Conservation (phyloP, 2,797 vertebrate species). For the Vultur gryphus region DNA sequence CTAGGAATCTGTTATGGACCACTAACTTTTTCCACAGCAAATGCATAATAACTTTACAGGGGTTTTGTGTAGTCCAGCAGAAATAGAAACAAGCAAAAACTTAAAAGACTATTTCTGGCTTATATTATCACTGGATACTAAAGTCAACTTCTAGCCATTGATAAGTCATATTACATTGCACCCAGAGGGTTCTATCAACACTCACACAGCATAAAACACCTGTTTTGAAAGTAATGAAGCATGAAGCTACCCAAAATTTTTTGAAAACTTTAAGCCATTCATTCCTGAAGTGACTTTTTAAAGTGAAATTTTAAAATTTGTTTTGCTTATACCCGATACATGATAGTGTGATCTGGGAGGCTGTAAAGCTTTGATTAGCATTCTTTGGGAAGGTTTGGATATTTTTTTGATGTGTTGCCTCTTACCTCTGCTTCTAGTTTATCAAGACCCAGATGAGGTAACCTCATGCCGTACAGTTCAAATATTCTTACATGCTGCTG, state of each 20-base stretch:
- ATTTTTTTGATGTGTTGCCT: not conserved
- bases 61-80: not conserved
- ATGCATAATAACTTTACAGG: not conserved
- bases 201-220: not conserved
- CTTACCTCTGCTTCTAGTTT: not conserved
- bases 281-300: not conserved
- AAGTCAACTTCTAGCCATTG: not conserved
- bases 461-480: not conserved
- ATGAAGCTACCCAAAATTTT: not conserved
- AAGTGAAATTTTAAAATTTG: not conserved
- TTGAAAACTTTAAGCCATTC: not conserved
- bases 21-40: not conserved
- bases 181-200: not conserved
- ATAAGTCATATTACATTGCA: not conserved
- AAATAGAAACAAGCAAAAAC: not conserved
- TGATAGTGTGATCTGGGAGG: not conserved
- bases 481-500: not conserved
- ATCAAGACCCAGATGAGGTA: not conserved
- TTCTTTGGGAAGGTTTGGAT: not conserved
- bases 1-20: not conserved
- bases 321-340: not conserved
- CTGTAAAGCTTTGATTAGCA: not conserved
- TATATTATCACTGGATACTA: not conserved
- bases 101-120: not conserved
- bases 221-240: not conserved